phyloP scores from a whole-genome alignment of 2,797 vertebrate genomes.

The Scomberomorus guttatus region DNA sequence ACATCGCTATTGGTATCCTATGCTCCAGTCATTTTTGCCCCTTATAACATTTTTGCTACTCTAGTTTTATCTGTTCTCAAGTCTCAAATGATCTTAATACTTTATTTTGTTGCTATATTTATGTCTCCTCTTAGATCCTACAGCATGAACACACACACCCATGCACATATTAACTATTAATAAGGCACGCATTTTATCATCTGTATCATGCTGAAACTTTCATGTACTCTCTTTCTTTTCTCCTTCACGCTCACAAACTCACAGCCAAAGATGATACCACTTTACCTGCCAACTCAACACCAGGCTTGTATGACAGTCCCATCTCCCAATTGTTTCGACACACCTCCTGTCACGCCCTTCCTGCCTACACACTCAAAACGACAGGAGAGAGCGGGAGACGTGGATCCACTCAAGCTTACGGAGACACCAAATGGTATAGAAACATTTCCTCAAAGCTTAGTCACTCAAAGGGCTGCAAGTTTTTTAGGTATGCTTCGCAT shows the following conservation, averaged over 20 bases:
- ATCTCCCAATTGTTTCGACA: constrained; percentile 16
- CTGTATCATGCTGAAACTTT: constrained; percentile 16
- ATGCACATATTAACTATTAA: not conserved
- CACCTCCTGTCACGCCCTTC: constrained; percentile 25
- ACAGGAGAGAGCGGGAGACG: constrained; percentile 30
- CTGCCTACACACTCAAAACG: constrained; percentile 32
- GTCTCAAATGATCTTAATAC: too few species aligned
- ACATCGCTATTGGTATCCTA: not conserved
- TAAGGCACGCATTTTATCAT: not conserved
- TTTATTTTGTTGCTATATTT: too few species aligned
- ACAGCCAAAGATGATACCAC: constrained; percentile 22
- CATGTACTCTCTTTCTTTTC: not conserved
- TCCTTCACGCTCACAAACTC: constrained; percentile 6
- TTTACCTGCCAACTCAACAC: constrained; percentile 50
- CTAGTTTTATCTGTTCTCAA: not conserved
- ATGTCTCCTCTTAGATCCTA: not conserved
- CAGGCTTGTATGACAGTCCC: constrained; percentile 38
- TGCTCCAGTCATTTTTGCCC: not conserved
- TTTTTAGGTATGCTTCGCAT: not conserved
- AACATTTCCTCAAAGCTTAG: constrained; percentile 49
- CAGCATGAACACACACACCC: not conserved
- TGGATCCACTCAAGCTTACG: constrained; percentile 49
- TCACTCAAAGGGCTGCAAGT: constrained; percentile 13
- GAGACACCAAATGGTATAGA: constrained; percentile 61
- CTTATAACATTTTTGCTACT: not conserved